Evolutionary conservation across 2,797 vertebrate species (phyloP).

Genomic region (Myoxocephalus aenaeus): DNA sequence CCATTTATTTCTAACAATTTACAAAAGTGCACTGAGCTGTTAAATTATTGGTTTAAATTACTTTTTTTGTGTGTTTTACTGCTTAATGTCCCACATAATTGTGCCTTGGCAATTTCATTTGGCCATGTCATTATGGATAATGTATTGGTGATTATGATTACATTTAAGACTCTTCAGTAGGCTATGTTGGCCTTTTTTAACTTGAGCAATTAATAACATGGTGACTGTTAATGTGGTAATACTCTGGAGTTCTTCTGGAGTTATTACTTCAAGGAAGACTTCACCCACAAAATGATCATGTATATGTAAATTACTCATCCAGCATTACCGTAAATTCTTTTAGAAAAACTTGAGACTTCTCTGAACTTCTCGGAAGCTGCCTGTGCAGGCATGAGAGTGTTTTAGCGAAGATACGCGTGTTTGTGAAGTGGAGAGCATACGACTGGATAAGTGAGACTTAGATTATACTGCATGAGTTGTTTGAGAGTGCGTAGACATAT

Average conservation of each 20-base stretch:
- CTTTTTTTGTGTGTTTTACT: constrained; percentile 29
- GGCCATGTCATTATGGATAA: constrained; percentile 21
- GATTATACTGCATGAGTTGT: not conserved
- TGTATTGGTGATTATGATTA: constrained; percentile 34
- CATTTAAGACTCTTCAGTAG: constrained; percentile 17
- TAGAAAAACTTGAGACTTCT: not conserved
- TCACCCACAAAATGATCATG: not conserved
- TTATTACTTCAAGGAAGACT: not conserved
- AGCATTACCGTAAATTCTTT: not conserved
- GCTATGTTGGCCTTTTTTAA: constrained; percentile 27
- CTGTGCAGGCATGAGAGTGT: too few species aligned
- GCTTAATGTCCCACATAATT: constrained; percentile 54
- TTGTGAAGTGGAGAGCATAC: not conserved
- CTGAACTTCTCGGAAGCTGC: not conserved
- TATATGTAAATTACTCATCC: not conserved
- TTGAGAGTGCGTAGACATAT: not conserved
- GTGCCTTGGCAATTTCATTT: constrained; percentile 26
- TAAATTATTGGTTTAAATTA: constrained; percentile 12
- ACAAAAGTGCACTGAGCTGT: constrained; percentile 19
- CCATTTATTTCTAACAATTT: constrained; percentile 18
- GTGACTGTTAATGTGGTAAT: constrained; percentile 3
- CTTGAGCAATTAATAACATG: constrained; percentile 20
- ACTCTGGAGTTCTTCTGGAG: constrained; percentile 6
- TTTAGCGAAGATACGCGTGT: not conserved
- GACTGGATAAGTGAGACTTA: not conserved